Evolutionary conservation across 2,888 invertebrate species (phyloP).

Genomic region (Thymelicus sylvestris): DNA sequence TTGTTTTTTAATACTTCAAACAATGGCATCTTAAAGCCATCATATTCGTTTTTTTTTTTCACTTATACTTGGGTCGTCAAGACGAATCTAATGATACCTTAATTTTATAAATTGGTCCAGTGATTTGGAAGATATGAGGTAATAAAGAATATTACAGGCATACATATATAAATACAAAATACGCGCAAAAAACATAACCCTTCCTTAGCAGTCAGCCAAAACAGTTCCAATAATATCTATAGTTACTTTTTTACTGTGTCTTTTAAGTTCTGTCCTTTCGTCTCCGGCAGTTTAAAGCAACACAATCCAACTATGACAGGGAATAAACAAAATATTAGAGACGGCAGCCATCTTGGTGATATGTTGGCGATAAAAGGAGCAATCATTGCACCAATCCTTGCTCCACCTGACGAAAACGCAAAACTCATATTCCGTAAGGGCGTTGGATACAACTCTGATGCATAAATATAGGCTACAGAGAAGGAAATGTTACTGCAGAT

Average conservation of each 20-base stretch:
- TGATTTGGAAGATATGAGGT: too few relatives aligned
- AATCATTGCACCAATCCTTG: constrained; percentile 60
- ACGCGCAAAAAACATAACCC: too few relatives aligned
- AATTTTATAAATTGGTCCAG: too few relatives aligned
- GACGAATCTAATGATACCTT: too few relatives aligned
- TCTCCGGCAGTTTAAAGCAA: constrained; percentile 62
- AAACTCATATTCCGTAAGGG: constrained; percentile 63
- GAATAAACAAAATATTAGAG: constrained; percentile 56
- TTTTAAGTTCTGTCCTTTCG: constrained; percentile 60
- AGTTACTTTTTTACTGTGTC: constrained; percentile 53
- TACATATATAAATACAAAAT: too few relatives aligned
- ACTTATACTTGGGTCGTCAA: too few relatives aligned
- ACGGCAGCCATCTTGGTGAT: constrained; percentile 58
- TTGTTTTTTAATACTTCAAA: too few relatives aligned
- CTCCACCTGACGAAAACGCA: constrained; percentile 55
- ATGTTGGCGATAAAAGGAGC: constrained; percentile 61
- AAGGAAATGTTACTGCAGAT: constrained; percentile 47
- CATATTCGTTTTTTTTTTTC: too few relatives aligned
- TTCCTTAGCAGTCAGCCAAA: too few relatives aligned
- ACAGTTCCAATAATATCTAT: not conserved
- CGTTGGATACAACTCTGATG: constrained; percentile 65
- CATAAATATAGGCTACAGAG: constrained; percentile 53
- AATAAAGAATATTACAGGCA: too few relatives aligned
- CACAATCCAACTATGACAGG: constrained; percentile 55
- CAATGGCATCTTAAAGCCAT: too few relatives aligned